Evolutionary conservation across 1,140 invertebrate species (phyloP), one percentile per base, ranked within the genome.

Genomic region (Aphelenchoides fujianensis): DNA sequence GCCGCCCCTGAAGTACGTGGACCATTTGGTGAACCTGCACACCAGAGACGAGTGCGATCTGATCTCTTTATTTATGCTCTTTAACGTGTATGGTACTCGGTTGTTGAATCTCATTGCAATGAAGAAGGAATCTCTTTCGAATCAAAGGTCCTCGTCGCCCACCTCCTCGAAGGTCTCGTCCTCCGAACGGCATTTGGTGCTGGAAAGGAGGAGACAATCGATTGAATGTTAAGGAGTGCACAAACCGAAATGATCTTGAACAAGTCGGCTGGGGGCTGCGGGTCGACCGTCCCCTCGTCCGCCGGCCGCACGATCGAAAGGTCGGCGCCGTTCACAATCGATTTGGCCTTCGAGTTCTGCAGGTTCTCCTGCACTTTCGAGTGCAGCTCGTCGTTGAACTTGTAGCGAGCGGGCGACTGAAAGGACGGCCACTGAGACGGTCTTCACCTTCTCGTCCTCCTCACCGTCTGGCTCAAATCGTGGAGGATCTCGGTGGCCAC

Each of bases 131-230:
- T 19, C 31, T 35, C 59, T 30, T 61, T n/a, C 19, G 52, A 53
- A 41, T 76, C 31, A 76, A 23, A 76, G 54, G 48, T 76, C 75
- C 32, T 28, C 72, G 30, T 76, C 77, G 27, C 41, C 41, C 19
- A 76, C 54, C 32, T 76, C 62, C 28, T 71, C 73, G 54, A 76
- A 76, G 41, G 37, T 68, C 41, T 76, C 75, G 19, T 76, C 57
- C n/a, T 34, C 76, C 77, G 61, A 76, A 76, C 23, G 75, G 75
- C 75, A 76, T 76, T 76, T 76, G 75, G 48, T 76, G 69, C 79
- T 81, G 34, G 5, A 79, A 36, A 76, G 37, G 27, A 30, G 63
- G n/a, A 79, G 52, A 7, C 71, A 68, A 34, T 68, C 19, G 3
- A 72, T 28, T 12, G n/a, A 23, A 77, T 19, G 73, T 68, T 75